Percentiles rank a stretch among this genome's conserved stretches.
These are phyloP conservation scores for Caenorhabditis inopinata DNA, from an alignment of 1,140 invertebrate genomes.

Conservation along the genomic window DNA sequence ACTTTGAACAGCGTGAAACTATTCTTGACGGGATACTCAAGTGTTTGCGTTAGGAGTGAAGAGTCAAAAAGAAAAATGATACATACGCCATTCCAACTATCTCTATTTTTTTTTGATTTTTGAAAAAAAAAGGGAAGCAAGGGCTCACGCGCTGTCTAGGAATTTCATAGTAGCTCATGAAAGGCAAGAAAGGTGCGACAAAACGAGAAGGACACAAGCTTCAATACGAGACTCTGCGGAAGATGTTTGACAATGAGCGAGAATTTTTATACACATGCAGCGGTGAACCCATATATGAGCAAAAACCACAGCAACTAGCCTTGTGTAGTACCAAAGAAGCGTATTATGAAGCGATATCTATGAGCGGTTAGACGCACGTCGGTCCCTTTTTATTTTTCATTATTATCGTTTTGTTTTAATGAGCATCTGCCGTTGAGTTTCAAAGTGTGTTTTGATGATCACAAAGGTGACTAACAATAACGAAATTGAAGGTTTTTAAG, in stretches of 20 bases:
- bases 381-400: background rate
- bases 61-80: background rate
- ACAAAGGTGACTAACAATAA: background rate
- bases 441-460: background rate
- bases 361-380: background rate
- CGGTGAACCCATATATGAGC: no score
- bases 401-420: background rate
- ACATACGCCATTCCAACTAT: background rate
- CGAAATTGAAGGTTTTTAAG: background rate
- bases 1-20: no score
- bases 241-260: background rate
- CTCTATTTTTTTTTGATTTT: background rate
- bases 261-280: no score
- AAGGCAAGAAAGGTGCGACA: no score
- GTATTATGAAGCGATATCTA: background rate
- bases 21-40: no score
- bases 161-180: background rate
- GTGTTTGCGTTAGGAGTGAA: background rate
- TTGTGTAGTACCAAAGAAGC: no score
- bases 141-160: conserved; percentile 4
- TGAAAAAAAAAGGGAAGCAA: background rate
- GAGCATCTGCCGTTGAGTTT: background rate
- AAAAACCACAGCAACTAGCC: no score
- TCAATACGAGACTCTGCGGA: background rate
- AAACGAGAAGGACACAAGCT: background rate